These are phyloP conservation scores for Leucoraja erinaceus DNA, from an alignment of 2,113 vertebrate species.

Conservation along the genomic window DNA sequence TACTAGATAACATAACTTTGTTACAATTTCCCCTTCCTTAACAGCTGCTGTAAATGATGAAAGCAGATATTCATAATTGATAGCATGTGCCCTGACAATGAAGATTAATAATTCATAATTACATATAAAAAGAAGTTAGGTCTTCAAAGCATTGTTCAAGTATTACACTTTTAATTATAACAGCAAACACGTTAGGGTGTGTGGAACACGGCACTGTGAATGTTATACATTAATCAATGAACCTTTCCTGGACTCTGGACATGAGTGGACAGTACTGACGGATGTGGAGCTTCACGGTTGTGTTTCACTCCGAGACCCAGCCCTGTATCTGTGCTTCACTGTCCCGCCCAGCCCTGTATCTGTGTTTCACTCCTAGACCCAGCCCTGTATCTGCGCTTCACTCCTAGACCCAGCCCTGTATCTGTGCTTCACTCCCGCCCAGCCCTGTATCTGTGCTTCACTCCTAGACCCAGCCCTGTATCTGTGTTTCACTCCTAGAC, in stretches of 20 bases:
- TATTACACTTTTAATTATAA: slow-evolving; percentile 46
- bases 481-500: too few species aligned
- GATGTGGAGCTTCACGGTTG: neutral
- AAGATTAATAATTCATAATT: slow-evolving; percentile 67
- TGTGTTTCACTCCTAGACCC: too few species aligned
- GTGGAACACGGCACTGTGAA: slow-evolving; percentile 36
- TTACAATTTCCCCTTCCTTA: slow-evolving; percentile 45
- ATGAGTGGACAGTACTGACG: slow-evolving; percentile 3
- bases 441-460: too few species aligned
- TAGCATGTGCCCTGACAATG: slow-evolving; percentile 64
- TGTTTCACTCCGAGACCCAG: neutral
- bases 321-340: neutral
- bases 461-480: too few species aligned
- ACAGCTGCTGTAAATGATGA: slow-evolving; percentile 56
- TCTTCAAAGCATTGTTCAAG: slow-evolving; percentile 53
- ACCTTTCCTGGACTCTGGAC: slow-evolving; percentile 19
- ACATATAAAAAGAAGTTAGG: slow-evolving; percentile 50
- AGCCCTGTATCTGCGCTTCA: too few species aligned
- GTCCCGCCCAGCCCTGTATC: neutral
- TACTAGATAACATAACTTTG: neutral
- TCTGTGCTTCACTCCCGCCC: too few species aligned
- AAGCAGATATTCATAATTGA: slow-evolving; percentile 61
- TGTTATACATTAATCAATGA: slow-evolving; percentile 44
- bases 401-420: too few species aligned
- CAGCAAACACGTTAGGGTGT: slow-evolving; percentile 44